phyloP scores from a whole-genome alignment of 2,113 vertebrate species.

The Xiphias gladius region DNA sequence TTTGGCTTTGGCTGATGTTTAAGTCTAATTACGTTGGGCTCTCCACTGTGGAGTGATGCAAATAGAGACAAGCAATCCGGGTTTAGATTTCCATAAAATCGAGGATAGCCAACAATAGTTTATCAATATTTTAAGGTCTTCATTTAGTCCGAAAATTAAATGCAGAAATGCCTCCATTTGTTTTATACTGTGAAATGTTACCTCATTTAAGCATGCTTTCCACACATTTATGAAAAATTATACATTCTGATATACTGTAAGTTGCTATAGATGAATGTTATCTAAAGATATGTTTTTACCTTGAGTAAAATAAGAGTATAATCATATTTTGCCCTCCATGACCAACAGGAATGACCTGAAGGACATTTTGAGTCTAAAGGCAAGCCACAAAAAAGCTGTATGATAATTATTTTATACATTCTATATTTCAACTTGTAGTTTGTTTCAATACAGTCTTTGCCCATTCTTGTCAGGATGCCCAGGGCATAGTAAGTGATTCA shows the following conservation, averaged over 20 bases:
- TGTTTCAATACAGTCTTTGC: constrained; percentile 53
- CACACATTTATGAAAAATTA: constrained; percentile 3
- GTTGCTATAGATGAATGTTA: neutral
- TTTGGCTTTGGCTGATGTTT: too few species aligned
- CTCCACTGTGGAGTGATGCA: neutral
- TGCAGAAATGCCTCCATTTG: constrained; percentile 9
- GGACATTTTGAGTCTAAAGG: constrained; percentile 28
- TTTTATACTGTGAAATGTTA: constrained; percentile 40
- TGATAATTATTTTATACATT: constrained; percentile 66
- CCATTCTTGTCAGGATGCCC: constrained; percentile 49
- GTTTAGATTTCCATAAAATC: constrained; percentile 16
- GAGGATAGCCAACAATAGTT: neutral
- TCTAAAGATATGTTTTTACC: neutral
- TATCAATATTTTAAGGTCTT: neutral
- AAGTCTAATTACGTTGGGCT: neutral
- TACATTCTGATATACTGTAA: neutral
- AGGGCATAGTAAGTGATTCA: constrained; percentile 46
- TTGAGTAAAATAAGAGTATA: constrained; percentile 13
- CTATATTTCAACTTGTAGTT: constrained; percentile 61
- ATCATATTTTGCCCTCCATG: constrained; percentile 24
- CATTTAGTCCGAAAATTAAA: constrained; percentile 3
- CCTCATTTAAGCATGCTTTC: constrained; percentile 8
- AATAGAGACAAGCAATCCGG: neutral
- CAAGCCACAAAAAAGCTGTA: constrained; percentile 59
- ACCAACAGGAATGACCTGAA: constrained; percentile 19